Base-by-base conservation (phyloP, 2,797 vertebrate genomes). In the Falco rusticolus region DNA sequence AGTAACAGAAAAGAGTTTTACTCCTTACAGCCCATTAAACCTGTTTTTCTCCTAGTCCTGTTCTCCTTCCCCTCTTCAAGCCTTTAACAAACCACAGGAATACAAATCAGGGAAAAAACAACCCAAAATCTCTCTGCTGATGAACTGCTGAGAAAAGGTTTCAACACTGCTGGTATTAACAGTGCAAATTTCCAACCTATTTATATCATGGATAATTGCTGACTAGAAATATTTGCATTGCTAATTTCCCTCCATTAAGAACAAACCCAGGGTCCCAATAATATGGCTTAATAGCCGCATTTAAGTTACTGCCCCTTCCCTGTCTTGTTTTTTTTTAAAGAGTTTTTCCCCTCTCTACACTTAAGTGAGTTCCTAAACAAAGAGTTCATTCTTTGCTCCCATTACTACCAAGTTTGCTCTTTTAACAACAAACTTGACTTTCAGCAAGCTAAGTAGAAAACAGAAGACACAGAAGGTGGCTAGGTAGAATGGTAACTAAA, bases 171-270 rank as follows among this genome's bases (percentile, higher is more conserved):
- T 97, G 87, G 89, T 96, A 97, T 96, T 96, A 97, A 95, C 87
- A 89, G 69, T 82, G 91, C 89, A 94, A 90, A 95, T 95, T 96
- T 97, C 96, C 83, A 4, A 97, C 95, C 96, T 97, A 96, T 96
- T 98, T 98, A 97, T 97, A 98, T 97, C 93, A 93, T 87, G 83
- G 97, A 93, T 98, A 98, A 98, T 98, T 98, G 97, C 95, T 74
- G 94, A 96, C 96, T 97, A 94, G 94, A 98, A 98, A 98, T 97
- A 98, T 98, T 98, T 97, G 97, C 97, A 98, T 97, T 97, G 97
- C 97, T 98, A 97, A 98, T 98, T 97, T 97, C 80, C 80, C 61
- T 93, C 94, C 95, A 94, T 95, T 97, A 95, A 83, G 94, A 96
- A 96, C 87, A 97, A 96, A 96, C 41, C 21, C 69, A 83, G 29